Conservation (phyloP, 2,113 vertebrate genomes). For the Lota lota region DNA sequence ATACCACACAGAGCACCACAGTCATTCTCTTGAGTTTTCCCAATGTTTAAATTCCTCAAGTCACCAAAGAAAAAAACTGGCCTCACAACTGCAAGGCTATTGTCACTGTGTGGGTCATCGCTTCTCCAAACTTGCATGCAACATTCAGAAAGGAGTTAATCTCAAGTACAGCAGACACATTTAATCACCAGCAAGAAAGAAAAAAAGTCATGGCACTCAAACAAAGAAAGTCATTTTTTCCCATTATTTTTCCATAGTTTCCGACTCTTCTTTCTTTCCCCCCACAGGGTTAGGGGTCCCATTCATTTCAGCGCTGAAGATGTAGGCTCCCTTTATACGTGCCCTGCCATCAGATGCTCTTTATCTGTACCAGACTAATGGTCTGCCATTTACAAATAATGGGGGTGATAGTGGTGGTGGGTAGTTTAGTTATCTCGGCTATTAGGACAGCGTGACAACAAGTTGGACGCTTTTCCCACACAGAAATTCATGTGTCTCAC, state of each 20-base stretch:
- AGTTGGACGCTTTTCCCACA: constrained; percentile 49
- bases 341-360: constrained; percentile 33
- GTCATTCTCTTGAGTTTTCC: no score
- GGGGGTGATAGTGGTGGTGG: constrained; percentile 11
- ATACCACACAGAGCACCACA: no score
- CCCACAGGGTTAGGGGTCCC: constrained; percentile 34
- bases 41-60: no score
- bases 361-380: constrained; percentile 50
- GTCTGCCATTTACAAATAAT: constrained; percentile 59
- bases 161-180: no score
- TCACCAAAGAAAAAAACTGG: no score
- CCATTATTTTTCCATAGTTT: neutral
- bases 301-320: constrained; percentile 46
- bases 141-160: no score
- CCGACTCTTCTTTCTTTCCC: neutral
- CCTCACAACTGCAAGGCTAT: no score
- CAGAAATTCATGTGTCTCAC: constrained; percentile 55
- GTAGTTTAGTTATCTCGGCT: constrained; percentile 37
- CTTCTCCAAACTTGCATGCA: no score
- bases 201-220: no score
- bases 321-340: constrained; percentile 45
- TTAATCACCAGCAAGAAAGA: no score
- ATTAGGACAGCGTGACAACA: constrained; percentile 37
- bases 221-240: neutral
- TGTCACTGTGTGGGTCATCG: no score